Evolutionary conservation across 2,888 invertebrate species (phyloP).

Genomic region (Luffia ferchaultella): DNA sequence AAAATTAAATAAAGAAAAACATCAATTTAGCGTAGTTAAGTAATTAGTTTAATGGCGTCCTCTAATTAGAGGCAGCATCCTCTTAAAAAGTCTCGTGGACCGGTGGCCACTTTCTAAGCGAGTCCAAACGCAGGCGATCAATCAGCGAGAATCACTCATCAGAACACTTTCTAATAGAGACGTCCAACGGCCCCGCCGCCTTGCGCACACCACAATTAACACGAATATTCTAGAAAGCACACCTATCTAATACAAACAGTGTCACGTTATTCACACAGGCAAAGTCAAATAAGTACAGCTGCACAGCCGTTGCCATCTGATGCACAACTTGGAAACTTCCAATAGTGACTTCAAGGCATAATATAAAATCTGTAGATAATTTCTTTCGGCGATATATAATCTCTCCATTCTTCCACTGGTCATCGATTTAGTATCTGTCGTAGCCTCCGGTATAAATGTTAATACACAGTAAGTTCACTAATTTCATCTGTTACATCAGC

Average conservation of each 20-base stretch:
- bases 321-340: too few species aligned
- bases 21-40: conserved; percentile 5
- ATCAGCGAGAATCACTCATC: conserved; percentile 56
- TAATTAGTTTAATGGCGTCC: conserved; percentile 29
- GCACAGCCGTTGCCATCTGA: too few species aligned
- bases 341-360: too few species aligned
- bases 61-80: conserved; percentile 41
- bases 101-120: conserved; percentile 51
- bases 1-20: background rate
- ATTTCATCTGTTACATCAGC: too few species aligned
- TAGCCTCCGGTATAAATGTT: too few species aligned
- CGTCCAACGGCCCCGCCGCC: conserved; percentile 28
- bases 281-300: too few species aligned
- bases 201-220: conserved; percentile 26
- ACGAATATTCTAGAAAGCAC: conserved; percentile 13
- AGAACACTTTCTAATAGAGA: conserved; percentile 60
- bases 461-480: too few species aligned
- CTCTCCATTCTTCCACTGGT: too few species aligned
- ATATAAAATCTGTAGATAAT: too few species aligned
- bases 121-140: conserved; percentile 50
- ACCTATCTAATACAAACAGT: background rate
- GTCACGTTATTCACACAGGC: too few species aligned
- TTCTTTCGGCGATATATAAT: too few species aligned
- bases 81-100: conserved; percentile 40
- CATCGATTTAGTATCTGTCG: too few species aligned